These are phyloP conservation scores for Pipistrellus pipistrellus DNA, from an alignment of 2,797 vertebrate genomes.

Conservation along the genomic window DNA sequence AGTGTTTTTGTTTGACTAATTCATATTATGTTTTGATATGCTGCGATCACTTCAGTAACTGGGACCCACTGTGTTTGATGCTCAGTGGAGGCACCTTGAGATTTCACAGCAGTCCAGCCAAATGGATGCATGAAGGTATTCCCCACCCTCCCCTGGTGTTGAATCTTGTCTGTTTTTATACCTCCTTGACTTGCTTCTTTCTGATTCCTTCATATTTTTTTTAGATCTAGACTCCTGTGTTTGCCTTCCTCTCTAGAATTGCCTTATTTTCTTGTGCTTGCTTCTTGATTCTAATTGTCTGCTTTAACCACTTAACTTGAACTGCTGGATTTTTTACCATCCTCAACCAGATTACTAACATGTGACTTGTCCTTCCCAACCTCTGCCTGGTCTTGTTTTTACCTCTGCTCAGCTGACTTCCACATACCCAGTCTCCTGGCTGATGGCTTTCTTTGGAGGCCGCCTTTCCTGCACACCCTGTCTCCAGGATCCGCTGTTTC, in stretches of 20 bases:
- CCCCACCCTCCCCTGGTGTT: background rate
- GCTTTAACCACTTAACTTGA: background rate
- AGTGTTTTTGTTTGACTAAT: background rate
- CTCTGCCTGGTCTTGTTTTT: background rate
- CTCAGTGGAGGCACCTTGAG: background rate
- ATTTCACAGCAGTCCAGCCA: background rate
- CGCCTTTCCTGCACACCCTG: background rate
- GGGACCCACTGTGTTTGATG: background rate
- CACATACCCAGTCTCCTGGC: background rate
- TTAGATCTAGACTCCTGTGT: background rate
- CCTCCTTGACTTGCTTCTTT: background rate
- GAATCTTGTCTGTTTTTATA: background rate
- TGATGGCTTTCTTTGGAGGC: background rate
- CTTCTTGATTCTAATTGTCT: background rate
- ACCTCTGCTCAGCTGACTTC: background rate
- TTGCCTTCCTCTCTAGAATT: background rate
- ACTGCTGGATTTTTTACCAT: background rate
- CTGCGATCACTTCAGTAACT: background rate
- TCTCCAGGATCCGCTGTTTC: background rate
- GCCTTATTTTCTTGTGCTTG: background rate
- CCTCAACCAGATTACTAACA: background rate
- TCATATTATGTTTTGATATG: background rate
- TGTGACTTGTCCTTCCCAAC: background rate
- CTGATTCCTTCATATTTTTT: background rate
- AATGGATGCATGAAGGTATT: background rate